Evolutionary conservation across 1,140 invertebrate genomes (phyloP), one percentile per base, ranked within the genome.

Genomic region (Brachionus manjavacas): DNA sequence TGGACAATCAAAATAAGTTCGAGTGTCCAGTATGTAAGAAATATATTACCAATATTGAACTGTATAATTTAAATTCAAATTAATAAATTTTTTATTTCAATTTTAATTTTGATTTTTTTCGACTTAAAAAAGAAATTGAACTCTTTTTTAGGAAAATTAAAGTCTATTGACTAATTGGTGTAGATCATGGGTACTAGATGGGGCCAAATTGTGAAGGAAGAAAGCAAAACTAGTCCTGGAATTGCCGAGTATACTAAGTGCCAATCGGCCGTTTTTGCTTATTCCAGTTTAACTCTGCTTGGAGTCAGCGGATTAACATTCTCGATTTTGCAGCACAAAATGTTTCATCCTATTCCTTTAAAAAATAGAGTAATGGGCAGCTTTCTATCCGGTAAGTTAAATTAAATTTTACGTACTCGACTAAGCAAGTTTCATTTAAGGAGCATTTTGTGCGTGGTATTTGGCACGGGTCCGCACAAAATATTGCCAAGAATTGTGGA

Each of bases 191-290:
- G 79, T 64, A 81, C 79, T 39, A 23, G 35, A 64, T 81, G 79
- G 79, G 79, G 79, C 16, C 79, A 81, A 81, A 46, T 81, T 35
- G 79, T 81, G 6, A 81, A 25, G 23, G 79, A 81, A 64, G 79
- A 81, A 9, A 64, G 52, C 25, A 81, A 81, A 64, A 81, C 35
- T 23, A 68, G 25, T 14, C 39, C 39, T 14, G 79, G 79, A 12
- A 81, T 81, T 39, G 79, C 55, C 14, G 79, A 81, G 25, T 81
- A 64, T 81, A 81, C 79, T 4, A 81, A 81, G 25, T 81, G 79
- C 28, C 79, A 81, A 64, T 81, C 79, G 25, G 79, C 79, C 3
- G 79, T 68, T 11, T 81, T 81, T 64, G 28, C 79, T n/a, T 81
- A 81, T 81, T 81, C 79, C 11, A 64, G 52, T 64, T 68, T 81